Evolutionary conservation across 2,797 vertebrate species (phyloP).

Genomic region (Lutjanus argentimaculatus): DNA sequence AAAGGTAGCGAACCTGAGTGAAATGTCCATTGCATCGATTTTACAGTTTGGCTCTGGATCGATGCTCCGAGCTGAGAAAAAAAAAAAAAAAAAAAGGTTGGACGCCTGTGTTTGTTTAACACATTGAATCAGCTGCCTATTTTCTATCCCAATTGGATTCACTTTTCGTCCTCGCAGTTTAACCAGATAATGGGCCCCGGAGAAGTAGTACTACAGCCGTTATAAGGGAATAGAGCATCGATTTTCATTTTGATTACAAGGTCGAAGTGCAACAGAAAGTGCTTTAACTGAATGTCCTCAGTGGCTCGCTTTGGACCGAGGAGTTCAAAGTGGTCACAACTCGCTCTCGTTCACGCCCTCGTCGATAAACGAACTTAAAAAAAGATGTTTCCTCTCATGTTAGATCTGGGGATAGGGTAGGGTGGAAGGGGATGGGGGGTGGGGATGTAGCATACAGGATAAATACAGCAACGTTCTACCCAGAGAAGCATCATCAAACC

Average conservation of each 20-base stretch:
- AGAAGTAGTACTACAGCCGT: conserved; percentile 55
- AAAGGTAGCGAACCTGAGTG: conserved; percentile 84
- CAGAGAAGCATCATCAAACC: conserved; percentile 73
- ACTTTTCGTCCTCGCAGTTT: conserved; percentile 53
- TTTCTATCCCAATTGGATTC: conserved; percentile 61
- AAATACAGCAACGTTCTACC: conserved; percentile 67
- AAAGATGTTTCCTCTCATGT: conserved; percentile 44
- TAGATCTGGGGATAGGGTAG: conserved; percentile 30
- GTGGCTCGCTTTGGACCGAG: conserved; percentile 61
- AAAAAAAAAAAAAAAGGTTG: conserved; percentile 46
- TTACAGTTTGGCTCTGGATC: conserved; percentile 74
- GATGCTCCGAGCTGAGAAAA: conserved; percentile 64
- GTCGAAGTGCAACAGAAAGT: conserved; percentile 77
- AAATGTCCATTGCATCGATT: conserved; percentile 81
- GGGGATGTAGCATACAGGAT: conserved; percentile 54
- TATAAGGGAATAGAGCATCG: conserved; percentile 64
- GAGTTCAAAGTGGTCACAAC: conserved; percentile 62
- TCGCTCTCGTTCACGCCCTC: conserved; percentile 46
- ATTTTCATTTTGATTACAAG: conserved; percentile 77
- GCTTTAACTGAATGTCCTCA: conserved; percentile 73
- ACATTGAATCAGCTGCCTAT: conserved; percentile 75
- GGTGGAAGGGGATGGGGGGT: conserved; percentile 8
- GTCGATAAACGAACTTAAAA: conserved; percentile 34
- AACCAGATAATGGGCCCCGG: conserved; percentile 63
- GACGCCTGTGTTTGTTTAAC: conserved; percentile 60